phyloP scores from a whole-genome alignment of 1,140 invertebrate genomes.

The Cotesia chilonis region DNA sequence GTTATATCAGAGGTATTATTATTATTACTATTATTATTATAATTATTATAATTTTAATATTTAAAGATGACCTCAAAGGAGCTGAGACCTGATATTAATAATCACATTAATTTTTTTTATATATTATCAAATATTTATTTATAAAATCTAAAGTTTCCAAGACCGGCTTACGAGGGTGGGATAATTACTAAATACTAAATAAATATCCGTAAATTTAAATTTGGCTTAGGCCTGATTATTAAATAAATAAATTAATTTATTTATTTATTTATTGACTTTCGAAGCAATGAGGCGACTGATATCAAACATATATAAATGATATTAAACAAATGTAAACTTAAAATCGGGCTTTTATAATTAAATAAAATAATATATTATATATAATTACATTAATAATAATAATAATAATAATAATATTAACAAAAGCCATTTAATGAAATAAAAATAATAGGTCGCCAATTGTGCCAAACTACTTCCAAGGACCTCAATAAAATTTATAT shows the following conservation, averaged over 20 bases:
- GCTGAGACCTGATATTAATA: background rate
- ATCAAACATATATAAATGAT: no score
- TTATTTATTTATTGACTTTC: background rate
- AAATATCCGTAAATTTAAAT: background rate
- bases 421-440: background rate
- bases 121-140: background rate
- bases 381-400: background rate
- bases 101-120: no score
- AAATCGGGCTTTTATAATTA: background rate
- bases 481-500: conserved; percentile 24
- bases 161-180: background rate
- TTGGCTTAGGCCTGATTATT: background rate
- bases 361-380: background rate
- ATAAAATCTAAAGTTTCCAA: background rate
- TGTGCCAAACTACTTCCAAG: conserved; percentile 34
- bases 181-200: background rate
- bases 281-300: conserved; percentile 22
- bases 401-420: background rate
- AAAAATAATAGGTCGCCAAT: conserved; percentile 28
- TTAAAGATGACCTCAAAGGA: conserved; percentile 17
- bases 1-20: background rate
- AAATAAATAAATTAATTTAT: conserved; percentile 3
- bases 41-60: background rate
- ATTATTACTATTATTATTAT: no score
- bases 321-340: background rate